These are phyloP conservation scores for Channa striata DNA, from an alignment of 2,797 vertebrate species.

Conservation along the genomic window DNA sequence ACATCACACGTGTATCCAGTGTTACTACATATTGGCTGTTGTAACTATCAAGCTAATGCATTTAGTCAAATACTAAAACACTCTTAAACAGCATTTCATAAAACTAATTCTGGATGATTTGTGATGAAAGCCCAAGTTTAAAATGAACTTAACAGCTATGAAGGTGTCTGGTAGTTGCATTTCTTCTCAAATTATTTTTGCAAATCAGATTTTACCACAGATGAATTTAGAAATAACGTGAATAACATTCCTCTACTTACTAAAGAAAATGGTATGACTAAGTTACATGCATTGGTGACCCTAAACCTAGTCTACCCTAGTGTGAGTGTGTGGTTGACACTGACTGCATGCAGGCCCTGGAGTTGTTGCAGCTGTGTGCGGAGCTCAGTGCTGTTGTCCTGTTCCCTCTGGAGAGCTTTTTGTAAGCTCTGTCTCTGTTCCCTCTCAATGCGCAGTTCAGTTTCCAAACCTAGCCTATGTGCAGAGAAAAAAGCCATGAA, in stretches of 20 bases:
- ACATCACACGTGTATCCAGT: too few relatives aligned
- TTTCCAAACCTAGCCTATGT: constrained; percentile 89
- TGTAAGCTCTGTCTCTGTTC: constrained; percentile 93
- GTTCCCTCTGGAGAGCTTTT: constrained; percentile 90
- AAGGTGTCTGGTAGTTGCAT: background rate
- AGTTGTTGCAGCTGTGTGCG: constrained; percentile 94
- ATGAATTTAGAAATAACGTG: too few relatives aligned
- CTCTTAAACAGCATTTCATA: background rate
- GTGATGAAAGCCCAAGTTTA: too few relatives aligned
- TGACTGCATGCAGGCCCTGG: constrained; percentile 90
- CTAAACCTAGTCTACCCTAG: background rate
- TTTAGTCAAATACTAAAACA: too few relatives aligned
- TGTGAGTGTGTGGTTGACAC: constrained; percentile 25
- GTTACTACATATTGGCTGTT: too few relatives aligned
- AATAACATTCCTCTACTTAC: too few relatives aligned
- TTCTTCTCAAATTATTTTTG: background rate
- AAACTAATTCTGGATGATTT: too few relatives aligned
- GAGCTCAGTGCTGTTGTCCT: constrained; percentile 90
- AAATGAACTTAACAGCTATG: background rate
- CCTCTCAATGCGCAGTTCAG: constrained; percentile 91
- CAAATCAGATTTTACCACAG: background rate
- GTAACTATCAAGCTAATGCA: background rate
- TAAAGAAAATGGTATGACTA: too few relatives aligned
- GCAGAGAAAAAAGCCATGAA: background rate
- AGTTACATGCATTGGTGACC: background rate